Evolutionary conservation across 2,888 invertebrate species (phyloP).

Genomic region (Pocota personata): DNA sequence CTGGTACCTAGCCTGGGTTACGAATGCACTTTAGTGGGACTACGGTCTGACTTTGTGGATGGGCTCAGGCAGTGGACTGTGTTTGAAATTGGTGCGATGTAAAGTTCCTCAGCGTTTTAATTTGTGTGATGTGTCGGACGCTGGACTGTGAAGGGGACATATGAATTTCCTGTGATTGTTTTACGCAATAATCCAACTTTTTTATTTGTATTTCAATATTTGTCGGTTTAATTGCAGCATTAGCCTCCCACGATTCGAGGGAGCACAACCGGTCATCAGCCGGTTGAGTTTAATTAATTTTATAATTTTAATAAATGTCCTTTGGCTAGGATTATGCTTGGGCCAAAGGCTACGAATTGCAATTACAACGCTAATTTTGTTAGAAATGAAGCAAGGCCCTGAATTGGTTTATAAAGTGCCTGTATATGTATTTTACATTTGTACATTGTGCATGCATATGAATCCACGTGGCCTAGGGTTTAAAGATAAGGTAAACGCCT

Average conservation of each 20-base stretch:
- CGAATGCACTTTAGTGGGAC: constrained; percentile 15
- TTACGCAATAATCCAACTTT: constrained; percentile 12
- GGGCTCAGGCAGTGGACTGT: not conserved
- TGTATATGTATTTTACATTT: no score
- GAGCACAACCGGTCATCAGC: not conserved
- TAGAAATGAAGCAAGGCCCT: not conserved
- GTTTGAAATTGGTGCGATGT: constrained; percentile 6
- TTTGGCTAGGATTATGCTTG: not conserved
- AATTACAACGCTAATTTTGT: not conserved
- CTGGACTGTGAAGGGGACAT: not conserved
- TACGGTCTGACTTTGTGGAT: no score
- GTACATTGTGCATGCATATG: no score
- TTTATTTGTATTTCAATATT: constrained; percentile 16
- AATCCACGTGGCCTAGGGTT: no score
- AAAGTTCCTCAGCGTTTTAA: constrained; percentile 2
- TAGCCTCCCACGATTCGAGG: not conserved
- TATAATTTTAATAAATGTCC: constrained; percentile 28
- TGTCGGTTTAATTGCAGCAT: constrained; percentile 1
- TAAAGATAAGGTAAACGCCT: no score
- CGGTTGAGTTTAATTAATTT: constrained; percentile 18
- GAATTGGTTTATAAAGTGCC: not conserved
- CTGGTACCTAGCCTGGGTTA: constrained; percentile 32
- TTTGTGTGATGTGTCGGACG: not conserved
- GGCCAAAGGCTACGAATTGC: not conserved
- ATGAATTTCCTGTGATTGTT: constrained; percentile 12